These are phyloP conservation scores for Drosophila imparisetae DNA, from an alignment of 2,888 invertebrate genomes.

Conservation along the genomic window DNA sequence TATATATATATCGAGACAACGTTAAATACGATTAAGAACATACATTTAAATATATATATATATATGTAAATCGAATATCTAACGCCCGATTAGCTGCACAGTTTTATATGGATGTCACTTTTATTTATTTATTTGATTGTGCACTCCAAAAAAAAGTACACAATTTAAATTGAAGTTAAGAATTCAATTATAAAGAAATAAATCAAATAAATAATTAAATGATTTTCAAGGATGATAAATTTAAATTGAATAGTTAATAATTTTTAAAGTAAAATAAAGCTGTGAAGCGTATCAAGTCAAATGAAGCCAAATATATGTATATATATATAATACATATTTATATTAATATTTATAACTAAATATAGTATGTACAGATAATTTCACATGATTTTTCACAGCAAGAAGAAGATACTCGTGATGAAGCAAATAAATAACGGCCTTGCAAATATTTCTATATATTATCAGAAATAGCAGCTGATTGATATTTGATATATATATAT, in stretches of 20 bases:
- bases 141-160: neutral
- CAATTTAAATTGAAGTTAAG: neutral
- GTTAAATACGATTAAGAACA: neutral
- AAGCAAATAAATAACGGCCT: neutral
- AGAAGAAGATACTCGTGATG: neutral
- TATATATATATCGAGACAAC: neutral
- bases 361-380: neutral
- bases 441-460: neutral
- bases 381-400: neutral
- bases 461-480: neutral
- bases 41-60: neutral
- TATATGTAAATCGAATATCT: neutral
- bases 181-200: neutral
- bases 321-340: neutral
- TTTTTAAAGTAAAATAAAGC: neutral
- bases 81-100: neutral
- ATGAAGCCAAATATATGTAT: neutral
- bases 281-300: neutral
- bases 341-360: neutral
- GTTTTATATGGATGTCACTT: neutral
- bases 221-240: neutral
- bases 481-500: neutral
- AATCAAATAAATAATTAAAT: neutral
- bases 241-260: neutral
- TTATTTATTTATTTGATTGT: neutral